Percentiles rank a stretch among this genome's conserved stretches.
phyloP scores from a whole-genome alignment of 1,140 invertebrate species.

The Brachionus rubens region DNA sequence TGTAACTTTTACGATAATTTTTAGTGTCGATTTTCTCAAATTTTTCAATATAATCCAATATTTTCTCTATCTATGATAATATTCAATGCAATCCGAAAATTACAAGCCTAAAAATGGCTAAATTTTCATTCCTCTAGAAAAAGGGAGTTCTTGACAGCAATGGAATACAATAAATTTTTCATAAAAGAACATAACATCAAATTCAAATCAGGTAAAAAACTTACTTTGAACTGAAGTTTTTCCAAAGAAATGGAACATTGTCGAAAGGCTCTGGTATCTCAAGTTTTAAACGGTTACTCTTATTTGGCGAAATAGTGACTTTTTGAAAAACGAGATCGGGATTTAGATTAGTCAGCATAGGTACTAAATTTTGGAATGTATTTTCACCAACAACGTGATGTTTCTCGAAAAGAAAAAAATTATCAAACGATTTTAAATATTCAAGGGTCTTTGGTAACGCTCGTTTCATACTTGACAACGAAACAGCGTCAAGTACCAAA shows the following conservation, averaged over 20 bases:
- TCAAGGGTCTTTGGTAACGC: conserved; percentile 23
- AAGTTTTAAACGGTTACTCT: background rate
- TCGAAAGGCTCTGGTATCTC: conserved; percentile 2
- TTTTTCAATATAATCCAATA: too few species aligned
- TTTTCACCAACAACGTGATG: conserved; percentile 35
- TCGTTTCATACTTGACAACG: background rate
- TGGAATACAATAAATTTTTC: too few species aligned
- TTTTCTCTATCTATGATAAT: too few species aligned
- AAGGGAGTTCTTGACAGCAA: too few species aligned
- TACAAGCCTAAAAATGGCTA: too few species aligned
- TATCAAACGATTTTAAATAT: conserved; percentile 9
- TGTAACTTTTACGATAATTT: too few species aligned
- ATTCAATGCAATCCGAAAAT: too few species aligned
- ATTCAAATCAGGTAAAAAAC: background rate
- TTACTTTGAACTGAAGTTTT: conserved; percentile 22
- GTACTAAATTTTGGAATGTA: conserved; percentile 44
- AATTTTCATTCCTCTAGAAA: too few species aligned
- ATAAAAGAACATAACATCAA: too few species aligned
- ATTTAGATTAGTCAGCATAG: conserved; percentile 22
- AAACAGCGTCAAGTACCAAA: conserved; percentile 3
- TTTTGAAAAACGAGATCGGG: background rate
- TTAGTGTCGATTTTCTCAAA: too few species aligned
- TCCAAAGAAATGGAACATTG: conserved; percentile 24
- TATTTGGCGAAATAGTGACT: background rate
- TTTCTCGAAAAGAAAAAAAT: conserved; percentile 23